Conservation (phyloP, 2,113 vertebrate genomes). For the Pseudopodoces humilis region DNA sequence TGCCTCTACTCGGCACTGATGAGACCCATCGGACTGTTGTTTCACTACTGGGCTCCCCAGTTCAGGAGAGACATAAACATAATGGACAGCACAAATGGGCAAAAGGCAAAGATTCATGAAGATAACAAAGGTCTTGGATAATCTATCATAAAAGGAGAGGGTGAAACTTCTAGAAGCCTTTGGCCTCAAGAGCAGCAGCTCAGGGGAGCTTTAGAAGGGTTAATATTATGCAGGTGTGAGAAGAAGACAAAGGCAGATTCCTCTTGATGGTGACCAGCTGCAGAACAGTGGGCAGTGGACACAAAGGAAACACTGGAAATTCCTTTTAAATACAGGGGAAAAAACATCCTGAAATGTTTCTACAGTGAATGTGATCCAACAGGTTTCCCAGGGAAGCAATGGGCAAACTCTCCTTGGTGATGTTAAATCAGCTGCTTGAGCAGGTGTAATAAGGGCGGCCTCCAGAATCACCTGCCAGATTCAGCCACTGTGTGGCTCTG, state of each 20-base stretch:
- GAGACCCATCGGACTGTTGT: not conserved
- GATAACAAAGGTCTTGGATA: not conserved
- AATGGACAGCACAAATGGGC: not conserved
- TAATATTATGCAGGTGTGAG: too few species aligned
- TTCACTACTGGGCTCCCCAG: not conserved
- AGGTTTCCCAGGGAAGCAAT: fast-evolving
- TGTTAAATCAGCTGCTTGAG: not conserved
- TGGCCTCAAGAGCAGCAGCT: not conserved
- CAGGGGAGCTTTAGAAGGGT: not conserved
- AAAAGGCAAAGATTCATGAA: not conserved
- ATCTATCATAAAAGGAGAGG: not conserved
- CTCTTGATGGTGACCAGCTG: not conserved
- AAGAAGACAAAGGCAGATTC: not conserved
- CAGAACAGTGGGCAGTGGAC: not conserved
- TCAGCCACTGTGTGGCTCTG: not conserved
- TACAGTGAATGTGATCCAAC: not conserved
- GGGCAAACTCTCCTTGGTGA: not conserved
- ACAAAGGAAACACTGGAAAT: not conserved
- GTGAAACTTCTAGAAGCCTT: not conserved
- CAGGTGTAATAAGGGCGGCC: not conserved
- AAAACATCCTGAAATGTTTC: not conserved
- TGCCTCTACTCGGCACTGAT: fast-evolving
- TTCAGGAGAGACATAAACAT: not conserved
- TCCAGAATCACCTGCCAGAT: not conserved
- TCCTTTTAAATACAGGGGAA: not conserved